These are phyloP conservation scores for Drosophila pandora DNA, from an alignment of 1,140 invertebrate species.

Conservation along the genomic window DNA sequence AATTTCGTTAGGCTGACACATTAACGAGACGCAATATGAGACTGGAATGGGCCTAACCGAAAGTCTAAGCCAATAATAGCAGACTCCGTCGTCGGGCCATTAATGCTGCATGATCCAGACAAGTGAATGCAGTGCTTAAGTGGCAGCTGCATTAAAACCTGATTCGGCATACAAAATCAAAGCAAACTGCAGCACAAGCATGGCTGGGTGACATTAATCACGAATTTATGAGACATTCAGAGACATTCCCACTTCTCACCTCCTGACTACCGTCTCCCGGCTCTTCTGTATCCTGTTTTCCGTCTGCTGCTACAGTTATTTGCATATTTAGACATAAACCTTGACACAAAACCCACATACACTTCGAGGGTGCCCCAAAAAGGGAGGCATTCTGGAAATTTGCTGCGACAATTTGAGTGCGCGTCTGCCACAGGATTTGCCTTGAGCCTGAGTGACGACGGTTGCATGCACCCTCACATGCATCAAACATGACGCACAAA, in stretches of 20 bases:
- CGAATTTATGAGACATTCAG: conserved; percentile 51
- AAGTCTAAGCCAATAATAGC: conserved; percentile 61
- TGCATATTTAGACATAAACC: conserved; percentile 59
- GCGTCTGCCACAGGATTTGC: conserved; percentile 48
- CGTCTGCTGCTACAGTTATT: conserved; percentile 27
- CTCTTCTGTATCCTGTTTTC: conserved; percentile 1
- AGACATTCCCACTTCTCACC: conserved; percentile 13
- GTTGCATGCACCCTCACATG: conserved; percentile 36
- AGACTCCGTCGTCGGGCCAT: conserved; percentile 26
- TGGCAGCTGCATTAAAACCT: conserved; percentile 53
- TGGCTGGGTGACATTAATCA: conserved; percentile 48
- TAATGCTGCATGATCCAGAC: conserved; percentile 57
- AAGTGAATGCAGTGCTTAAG: conserved; percentile 42
- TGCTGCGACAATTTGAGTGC: conserved; percentile 59
- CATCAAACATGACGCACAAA: conserved; percentile 58
- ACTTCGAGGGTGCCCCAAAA: background rate
- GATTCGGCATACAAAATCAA: conserved; percentile 52
- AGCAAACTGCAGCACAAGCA: conserved; percentile 11
- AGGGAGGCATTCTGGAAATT: conserved; percentile 25
- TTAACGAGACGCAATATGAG: conserved; percentile 54
- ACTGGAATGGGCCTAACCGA: background rate
- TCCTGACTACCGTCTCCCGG: background rate
- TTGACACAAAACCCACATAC: conserved; percentile 17
- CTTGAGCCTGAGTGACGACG: conserved; percentile 29
- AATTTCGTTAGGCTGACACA: conserved; percentile 73